Conservation (phyloP, 2,888 invertebrate genomes). For the Apodemia mormo region DNA sequence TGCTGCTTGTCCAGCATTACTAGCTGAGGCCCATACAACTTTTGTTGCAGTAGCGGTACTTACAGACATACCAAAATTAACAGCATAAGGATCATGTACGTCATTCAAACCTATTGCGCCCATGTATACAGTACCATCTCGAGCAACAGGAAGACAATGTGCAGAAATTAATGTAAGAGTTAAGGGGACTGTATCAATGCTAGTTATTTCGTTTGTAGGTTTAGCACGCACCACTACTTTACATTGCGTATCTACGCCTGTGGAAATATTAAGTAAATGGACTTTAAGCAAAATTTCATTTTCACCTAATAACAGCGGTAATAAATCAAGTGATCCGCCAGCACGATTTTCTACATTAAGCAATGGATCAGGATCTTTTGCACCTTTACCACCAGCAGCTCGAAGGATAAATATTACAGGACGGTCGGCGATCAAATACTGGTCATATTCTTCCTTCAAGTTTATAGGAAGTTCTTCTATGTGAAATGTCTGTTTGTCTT, state of each 20-base stretch:
- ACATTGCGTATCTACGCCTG: constrained; percentile 51
- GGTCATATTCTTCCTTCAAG: constrained; percentile 48
- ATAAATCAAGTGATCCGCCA: constrained; percentile 63
- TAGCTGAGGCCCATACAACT: constrained; percentile 61
- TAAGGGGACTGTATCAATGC: constrained; percentile 48
- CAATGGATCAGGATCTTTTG: constrained; percentile 61
- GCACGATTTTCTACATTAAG: constrained; percentile 58
- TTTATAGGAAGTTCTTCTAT: constrained; percentile 48
- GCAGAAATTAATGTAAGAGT: constrained; percentile 63
- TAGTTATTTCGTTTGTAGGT: constrained; percentile 40
- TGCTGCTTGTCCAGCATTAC: constrained; percentile 51
- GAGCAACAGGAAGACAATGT: constrained; percentile 60
- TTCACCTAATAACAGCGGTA: constrained; percentile 64
- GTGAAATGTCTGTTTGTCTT: constrained; percentile 40
- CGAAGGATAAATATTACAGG: constrained; percentile 66
- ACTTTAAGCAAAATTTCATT: constrained; percentile 49
- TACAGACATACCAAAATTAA: constrained; percentile 61
- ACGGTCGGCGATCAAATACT: constrained; percentile 48
- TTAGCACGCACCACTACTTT: constrained; percentile 48
- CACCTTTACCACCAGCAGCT: constrained; percentile 46
- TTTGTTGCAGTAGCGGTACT: constrained; percentile 52
- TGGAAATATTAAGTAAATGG: constrained; percentile 46
- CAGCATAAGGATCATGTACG: constrained; percentile 44
- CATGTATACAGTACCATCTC: constrained; percentile 62
- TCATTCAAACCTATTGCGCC: constrained; percentile 59